Evolutionary conservation across 2,113 vertebrate species (phyloP).

Genomic region (Oncorhynchus masou): DNA sequence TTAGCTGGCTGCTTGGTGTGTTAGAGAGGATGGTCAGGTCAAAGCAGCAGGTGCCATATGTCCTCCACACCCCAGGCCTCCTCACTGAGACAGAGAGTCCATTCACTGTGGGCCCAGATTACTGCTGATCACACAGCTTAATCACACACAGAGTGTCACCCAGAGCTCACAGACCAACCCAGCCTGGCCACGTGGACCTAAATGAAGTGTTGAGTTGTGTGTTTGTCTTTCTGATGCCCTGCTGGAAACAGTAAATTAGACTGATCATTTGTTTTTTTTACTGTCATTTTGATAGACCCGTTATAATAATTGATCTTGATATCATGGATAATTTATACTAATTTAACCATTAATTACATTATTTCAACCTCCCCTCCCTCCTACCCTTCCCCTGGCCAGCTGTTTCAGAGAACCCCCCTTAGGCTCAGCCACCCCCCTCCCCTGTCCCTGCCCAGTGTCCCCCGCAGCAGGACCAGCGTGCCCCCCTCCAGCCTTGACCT

Average conservation of each 20-base stretch:
- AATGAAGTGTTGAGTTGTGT: conserved; percentile 39
- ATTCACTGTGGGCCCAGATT: conserved; percentile 35
- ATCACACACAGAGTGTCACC: conserved; percentile 44
- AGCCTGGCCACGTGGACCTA: conserved; percentile 56
- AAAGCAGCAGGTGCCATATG: conserved; percentile 69
- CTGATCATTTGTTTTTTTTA: neutral
- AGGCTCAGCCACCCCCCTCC: conserved; percentile 60
- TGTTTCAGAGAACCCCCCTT: conserved; percentile 83
- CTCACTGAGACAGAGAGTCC: conserved; percentile 11
- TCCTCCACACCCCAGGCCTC: conserved; percentile 40
- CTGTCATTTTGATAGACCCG: neutral
- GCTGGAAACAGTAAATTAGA: conserved; percentile 2
- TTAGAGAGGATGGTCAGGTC: conserved; percentile 27
- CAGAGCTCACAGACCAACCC: conserved; percentile 58
- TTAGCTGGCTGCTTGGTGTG: conserved; percentile 40
- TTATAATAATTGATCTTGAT: conserved; percentile 26
- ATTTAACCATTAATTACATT: neutral
- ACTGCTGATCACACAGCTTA: conserved; percentile 55
- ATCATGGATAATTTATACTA: neutral
- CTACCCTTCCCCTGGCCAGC: conserved; percentile 65
- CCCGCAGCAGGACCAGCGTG: conserved; percentile 66
- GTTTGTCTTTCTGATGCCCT: conserved; percentile 17
- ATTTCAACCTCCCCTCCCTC: conserved; percentile 32
- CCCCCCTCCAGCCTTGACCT: conserved; percentile 68
- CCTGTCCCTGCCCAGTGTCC: conserved; percentile 67